Percentiles rank a stretch among this genome's conserved stretches.
Conservation (phyloP, 2,113 vertebrate species). For the Eudorcas thomsonii region DNA sequence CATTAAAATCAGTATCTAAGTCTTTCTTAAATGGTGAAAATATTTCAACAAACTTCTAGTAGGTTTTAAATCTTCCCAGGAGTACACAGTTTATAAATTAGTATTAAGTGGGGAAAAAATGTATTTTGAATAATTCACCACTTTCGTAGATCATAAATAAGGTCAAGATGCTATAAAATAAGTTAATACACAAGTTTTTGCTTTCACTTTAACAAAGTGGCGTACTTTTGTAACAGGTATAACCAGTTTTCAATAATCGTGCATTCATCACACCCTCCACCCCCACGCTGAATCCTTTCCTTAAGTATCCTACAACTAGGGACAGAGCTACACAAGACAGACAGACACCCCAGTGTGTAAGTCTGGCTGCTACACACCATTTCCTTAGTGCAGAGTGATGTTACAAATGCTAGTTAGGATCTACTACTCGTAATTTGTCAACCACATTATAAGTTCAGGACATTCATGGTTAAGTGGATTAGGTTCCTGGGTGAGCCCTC, state of each 20-base stretch:
- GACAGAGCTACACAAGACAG: not conserved
- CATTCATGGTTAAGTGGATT: slow-evolving; percentile 1
- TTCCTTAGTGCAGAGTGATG: not conserved
- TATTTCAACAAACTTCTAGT: slow-evolving; percentile 61
- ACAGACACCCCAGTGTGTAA: not conserved
- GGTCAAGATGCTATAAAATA: slow-evolving; percentile 58
- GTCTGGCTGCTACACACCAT: not conserved
- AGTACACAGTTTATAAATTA: slow-evolving; percentile 63
- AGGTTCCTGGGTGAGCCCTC: not conserved
- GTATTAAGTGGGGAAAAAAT: slow-evolving; percentile 61
- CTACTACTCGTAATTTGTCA: not conserved
- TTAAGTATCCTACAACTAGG: not conserved
- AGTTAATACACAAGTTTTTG: slow-evolving; percentile 56
- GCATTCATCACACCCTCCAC: not conserved
- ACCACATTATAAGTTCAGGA: not conserved
- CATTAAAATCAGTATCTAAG: slow-evolving; percentile 69
- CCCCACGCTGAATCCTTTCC: not conserved
- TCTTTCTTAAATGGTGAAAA: slow-evolving; percentile 68
- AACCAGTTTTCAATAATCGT: slow-evolving; percentile 33
- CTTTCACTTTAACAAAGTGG: slow-evolving; percentile 38
- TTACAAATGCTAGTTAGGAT: slow-evolving; percentile 22
- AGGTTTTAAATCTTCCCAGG: slow-evolving; percentile 60
- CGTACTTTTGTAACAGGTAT: slow-evolving; percentile 20
- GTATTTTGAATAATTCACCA: slow-evolving; percentile 42
- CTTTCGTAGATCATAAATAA: slow-evolving; percentile 69